phyloP scores from a whole-genome alignment of 92 coral and sea anemone genomes.

The Virgularia gustaviana region DNA sequence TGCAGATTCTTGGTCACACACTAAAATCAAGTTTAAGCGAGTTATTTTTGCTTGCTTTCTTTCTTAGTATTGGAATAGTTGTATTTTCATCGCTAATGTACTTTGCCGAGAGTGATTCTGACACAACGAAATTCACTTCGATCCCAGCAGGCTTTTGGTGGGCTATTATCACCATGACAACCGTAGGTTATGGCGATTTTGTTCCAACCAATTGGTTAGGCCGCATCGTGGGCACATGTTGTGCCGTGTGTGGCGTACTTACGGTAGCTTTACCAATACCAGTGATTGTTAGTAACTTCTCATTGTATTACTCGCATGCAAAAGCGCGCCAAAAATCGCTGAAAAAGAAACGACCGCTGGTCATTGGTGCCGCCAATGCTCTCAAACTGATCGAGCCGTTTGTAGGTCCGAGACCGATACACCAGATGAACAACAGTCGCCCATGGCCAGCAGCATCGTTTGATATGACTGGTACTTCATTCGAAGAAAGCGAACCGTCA shows the following conservation, averaged over 20 bases:
- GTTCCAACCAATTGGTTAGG: slow-evolving; percentile 77
- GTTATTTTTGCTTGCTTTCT: slow-evolving; percentile 79
- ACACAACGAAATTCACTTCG: slow-evolving; percentile 60
- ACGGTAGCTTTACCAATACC: slow-evolving; percentile 95
- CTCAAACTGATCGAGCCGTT: slow-evolving; percentile 83
- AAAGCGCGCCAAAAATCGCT: slow-evolving; percentile 82
- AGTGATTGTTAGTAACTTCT: slow-evolving; percentile 95
- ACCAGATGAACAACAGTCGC: slow-evolving; percentile 21
- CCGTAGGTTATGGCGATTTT: slow-evolving; percentile 94
- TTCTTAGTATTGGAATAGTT: slow-evolving; percentile 90
- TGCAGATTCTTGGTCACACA: slow-evolving; percentile 97
- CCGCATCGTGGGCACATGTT: slow-evolving; percentile 83
- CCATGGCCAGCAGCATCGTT: slow-evolving; percentile 37
- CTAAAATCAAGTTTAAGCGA: slow-evolving; percentile 89
- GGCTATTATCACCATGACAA: slow-evolving; percentile 99
- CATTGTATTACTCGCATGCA: slow-evolving; percentile 96
- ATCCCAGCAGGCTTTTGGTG: slow-evolving; percentile 98
- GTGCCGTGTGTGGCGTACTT: slow-evolving; percentile 91
- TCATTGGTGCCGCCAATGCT: slow-evolving; percentile 94
- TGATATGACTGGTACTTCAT: slow-evolving; percentile 36
- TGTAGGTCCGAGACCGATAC: slow-evolving; percentile 60
- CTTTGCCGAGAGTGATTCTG: slow-evolving; percentile 83
- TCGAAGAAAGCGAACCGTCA: slow-evolving; percentile 39
- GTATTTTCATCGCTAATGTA: slow-evolving; percentile 86
- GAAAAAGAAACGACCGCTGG: slow-evolving; percentile 76